Conservation (phyloP, 2,888 invertebrate genomes). For the Cephus spinipes region DNA sequence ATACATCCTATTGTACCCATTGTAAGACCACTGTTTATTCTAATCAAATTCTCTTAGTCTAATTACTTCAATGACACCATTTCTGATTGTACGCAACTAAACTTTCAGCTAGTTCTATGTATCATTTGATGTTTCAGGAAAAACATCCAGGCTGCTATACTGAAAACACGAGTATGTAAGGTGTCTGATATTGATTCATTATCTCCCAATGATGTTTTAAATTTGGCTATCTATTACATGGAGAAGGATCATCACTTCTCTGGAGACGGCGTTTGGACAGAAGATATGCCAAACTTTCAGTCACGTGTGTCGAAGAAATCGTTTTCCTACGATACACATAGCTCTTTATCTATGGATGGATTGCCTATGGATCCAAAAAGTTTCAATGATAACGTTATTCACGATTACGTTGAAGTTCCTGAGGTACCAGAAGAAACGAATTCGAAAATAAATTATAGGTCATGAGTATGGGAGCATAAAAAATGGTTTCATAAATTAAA, state of each 20-base stretch:
- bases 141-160: neutral
- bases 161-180: neutral
- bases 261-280: conserved; percentile 79
- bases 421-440: neutral
- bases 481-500: neutral
- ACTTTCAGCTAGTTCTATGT: neutral
- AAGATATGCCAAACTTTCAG: neutral
- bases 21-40: conserved; percentile 65
- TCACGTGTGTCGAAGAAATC: neutral
- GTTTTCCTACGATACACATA: too few relatives aligned
- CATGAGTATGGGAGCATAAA: neutral
- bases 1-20: conserved; percentile 77
- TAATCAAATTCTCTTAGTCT: neutral
- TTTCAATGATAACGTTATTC: neutral
- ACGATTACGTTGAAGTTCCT: neutral
- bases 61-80: neutral
- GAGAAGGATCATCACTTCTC: conserved; percentile 81
- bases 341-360: neutral
- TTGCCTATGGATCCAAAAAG: neutral
- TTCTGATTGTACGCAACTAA: neutral
- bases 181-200: neutral
- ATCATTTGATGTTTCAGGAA: neutral
- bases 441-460: neutral
- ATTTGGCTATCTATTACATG: conserved; percentile 72
- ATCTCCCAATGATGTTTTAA: neutral